Conservation (phyloP, 2,888 invertebrate species). For the Pegoplata infirma region DNA sequence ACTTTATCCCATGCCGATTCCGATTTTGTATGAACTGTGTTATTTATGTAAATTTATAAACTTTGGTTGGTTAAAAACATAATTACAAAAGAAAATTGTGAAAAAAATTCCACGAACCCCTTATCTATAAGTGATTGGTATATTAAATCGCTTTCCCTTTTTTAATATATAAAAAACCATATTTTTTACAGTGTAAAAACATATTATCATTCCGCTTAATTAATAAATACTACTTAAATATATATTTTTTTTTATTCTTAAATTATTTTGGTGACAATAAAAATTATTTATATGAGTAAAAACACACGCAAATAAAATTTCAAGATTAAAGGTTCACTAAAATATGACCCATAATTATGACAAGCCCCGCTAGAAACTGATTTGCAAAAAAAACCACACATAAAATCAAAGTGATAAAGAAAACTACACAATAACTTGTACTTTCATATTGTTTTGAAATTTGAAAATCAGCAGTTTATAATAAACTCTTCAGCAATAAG, state of each 20-base stretch:
- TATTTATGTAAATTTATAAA: too few relatives aligned
- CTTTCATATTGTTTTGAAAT: neutral
- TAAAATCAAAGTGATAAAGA: neutral
- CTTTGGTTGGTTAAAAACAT: too few relatives aligned
- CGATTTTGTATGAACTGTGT: too few relatives aligned
- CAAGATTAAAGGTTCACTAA: constrained; percentile 47
- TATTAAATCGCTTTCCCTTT: too few relatives aligned
- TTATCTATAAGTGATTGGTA: too few relatives aligned
- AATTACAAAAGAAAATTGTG: too few relatives aligned
- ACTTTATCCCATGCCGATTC: too few relatives aligned
- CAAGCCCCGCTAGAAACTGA: constrained; percentile 22
- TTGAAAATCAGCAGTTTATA: constrained; percentile 27
- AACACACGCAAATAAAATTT: constrained; percentile 14
- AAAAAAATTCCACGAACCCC: too few relatives aligned
- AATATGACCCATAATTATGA: constrained; percentile 13
- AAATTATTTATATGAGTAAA: constrained; percentile 6
- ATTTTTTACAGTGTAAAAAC: too few relatives aligned
- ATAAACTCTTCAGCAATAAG: constrained; percentile 2
- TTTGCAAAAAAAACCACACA: neutral
- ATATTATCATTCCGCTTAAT: too few relatives aligned
- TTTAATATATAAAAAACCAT: too few relatives aligned
- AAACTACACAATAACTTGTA: neutral
- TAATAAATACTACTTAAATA: neutral
- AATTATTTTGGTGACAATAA: neutral
- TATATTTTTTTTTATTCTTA: too few relatives aligned